A percentile compares a stretch with the other conserved stretches of the same genome.
Evolutionary conservation across 2,888 invertebrate species (phyloP).

Genomic region (Acrocyrtus sp.): DNA sequence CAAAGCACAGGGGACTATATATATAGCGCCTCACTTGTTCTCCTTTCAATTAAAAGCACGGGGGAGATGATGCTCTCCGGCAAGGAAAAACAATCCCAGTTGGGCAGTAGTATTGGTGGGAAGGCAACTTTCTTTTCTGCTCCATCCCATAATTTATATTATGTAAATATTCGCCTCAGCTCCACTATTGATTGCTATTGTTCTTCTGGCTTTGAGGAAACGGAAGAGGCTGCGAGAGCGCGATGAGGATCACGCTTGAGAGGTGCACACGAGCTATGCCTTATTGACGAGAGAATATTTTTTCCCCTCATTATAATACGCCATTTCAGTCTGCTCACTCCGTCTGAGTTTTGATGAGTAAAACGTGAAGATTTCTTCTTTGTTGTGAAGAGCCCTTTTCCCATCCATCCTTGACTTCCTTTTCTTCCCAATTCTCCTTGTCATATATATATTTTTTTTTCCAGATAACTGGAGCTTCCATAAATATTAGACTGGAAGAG

Average conservation of each 20-base stretch:
- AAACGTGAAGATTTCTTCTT: slow-evolving; percentile 2
- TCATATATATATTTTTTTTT: not conserved
- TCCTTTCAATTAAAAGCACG: too few species aligned
- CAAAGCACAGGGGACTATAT: too few species aligned
- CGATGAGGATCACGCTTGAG: not conserved
- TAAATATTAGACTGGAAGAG: not conserved
- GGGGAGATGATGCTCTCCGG: too few species aligned
- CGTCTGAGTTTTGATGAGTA: not conserved
- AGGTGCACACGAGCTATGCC: not conserved
- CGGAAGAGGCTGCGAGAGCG: not conserved
- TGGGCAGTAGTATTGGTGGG: too few species aligned
- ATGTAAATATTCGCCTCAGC: not conserved
- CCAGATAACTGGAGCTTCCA: not conserved
- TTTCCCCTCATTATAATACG: not conserved
- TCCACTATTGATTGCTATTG: not conserved
- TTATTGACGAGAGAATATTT: too few species aligned
- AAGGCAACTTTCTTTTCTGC: too few species aligned
- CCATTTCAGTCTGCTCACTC: not conserved
- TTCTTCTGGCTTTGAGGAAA: not conserved
- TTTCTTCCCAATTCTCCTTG: slow-evolving; percentile 1
- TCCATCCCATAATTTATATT: not conserved
- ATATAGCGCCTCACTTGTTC: too few species aligned
- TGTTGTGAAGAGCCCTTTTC: not conserved
- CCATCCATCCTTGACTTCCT: slow-evolving; percentile 6
- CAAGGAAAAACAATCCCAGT: too few species aligned